These are phyloP conservation scores for Apotomis betuletana DNA, from an alignment of 2,888 invertebrate species.

Conservation along the genomic window DNA sequence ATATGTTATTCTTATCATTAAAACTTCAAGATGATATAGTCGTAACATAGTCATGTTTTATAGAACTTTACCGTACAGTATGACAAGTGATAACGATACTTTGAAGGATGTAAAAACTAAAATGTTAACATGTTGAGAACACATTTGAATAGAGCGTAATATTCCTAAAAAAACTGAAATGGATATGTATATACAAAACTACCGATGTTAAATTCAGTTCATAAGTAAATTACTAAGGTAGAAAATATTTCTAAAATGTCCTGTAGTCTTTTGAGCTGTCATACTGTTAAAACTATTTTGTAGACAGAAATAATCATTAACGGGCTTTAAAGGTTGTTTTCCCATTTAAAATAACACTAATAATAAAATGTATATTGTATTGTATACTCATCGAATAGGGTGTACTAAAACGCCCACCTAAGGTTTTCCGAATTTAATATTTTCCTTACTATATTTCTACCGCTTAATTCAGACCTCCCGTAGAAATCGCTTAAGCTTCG, in stretches of 20 bases:
- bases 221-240: no score
- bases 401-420: not conserved
- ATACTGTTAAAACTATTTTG: not conserved
- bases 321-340: constrained; percentile 28
- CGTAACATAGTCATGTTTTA: constrained; percentile 5
- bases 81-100: not conserved
- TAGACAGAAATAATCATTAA: constrained; percentile 3
- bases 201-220: no score
- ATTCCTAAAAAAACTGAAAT: no score
- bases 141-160: no score
- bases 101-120: no score
- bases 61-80: not conserved
- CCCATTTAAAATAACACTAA: constrained; percentile 15
- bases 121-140: no score
- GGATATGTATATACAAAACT: no score
- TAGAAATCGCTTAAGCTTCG: no score
- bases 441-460: not conserved
- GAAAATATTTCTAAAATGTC: no score
- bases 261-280: not conserved
- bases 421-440: not conserved
- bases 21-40: not conserved
- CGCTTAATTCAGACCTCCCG: not conserved
- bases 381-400: not conserved
- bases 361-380: constrained; percentile 2
- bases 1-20: constrained; percentile 2